Conservation (phyloP, 2,797 vertebrate genomes). For the Onychomys torridus region DNA sequence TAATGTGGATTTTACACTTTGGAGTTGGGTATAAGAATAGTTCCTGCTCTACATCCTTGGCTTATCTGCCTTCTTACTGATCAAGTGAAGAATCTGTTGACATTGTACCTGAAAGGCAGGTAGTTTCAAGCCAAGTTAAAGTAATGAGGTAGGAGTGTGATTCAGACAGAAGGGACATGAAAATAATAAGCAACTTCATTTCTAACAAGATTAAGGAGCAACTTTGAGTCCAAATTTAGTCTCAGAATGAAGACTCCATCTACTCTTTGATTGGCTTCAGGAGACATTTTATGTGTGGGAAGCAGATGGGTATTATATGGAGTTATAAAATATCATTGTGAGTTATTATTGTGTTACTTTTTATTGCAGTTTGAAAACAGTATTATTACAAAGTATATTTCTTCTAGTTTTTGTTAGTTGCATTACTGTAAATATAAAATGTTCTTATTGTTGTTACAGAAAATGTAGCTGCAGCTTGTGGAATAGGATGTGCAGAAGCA, state of each 20-base stretch:
- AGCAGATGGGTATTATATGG: constrained; percentile 46
- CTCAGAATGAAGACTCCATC: background rate
- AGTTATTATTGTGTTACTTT: constrained; percentile 52
- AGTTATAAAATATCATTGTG: constrained; percentile 50
- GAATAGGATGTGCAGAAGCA: background rate
- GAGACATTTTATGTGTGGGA: constrained; percentile 52
- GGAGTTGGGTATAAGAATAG: background rate
- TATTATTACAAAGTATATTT: constrained; percentile 20
- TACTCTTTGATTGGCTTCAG: background rate
- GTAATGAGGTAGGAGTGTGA: background rate
- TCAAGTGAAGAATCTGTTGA: background rate
- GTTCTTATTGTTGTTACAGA: background rate
- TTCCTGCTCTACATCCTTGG: background rate
- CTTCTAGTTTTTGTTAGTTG: constrained; percentile 16
- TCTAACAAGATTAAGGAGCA: constrained; percentile 31
- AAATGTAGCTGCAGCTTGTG: background rate
- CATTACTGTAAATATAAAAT: constrained; percentile 33
- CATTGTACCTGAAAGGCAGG: background rate
- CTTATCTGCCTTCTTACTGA: background rate
- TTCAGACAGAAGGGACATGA: background rate
- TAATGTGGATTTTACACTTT: background rate
- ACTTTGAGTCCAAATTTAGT: constrained; percentile 10
- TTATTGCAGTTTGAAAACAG: constrained; percentile 21
- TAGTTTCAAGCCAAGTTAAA: background rate
- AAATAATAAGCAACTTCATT: constrained; percentile 19